Conservation (phyloP, 2,113 vertebrate species). For the Ptyas mucosa region DNA sequence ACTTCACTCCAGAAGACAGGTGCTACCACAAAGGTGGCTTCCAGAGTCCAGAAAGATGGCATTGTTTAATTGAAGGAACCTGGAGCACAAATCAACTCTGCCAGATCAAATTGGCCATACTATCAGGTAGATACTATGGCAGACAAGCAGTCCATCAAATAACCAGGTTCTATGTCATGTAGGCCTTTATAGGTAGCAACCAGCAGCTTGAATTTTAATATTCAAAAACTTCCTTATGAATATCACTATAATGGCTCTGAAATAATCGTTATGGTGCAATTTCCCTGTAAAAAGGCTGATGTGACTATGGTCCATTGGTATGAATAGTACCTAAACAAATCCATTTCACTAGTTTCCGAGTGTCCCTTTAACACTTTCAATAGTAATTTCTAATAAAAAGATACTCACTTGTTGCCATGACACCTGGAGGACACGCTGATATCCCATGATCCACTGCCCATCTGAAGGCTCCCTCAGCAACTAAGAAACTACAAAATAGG, state of each 20-base stretch:
- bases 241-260: neutral
- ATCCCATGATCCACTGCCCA: slow-evolving; percentile 97
- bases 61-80: neutral
- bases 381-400: slow-evolving; percentile 53
- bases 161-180: neutral
- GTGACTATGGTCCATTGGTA: neutral
- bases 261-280: neutral
- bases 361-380: neutral
- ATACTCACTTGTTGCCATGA: slow-evolving; percentile 97
- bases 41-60: neutral
- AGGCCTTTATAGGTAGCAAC: neutral
- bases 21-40: neutral
- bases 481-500: slow-evolving; percentile 86
- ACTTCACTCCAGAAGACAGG: neutral
- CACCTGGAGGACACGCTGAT: slow-evolving; percentile 88
- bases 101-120: neutral
- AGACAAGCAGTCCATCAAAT: neutral
- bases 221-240: neutral
- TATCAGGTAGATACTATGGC: neutral
- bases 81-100: neutral
- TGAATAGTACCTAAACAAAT: slow-evolving; percentile 13
- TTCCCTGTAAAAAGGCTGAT: slow-evolving; percentile 6
- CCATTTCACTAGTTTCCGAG: slow-evolving; percentile 32
- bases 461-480: slow-evolving; percentile 92
- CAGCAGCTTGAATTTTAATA: neutral